Evolutionary conservation across 92 coral and sea anemone species (phyloP).

Genomic region (Palythoa caribaeorum): DNA sequence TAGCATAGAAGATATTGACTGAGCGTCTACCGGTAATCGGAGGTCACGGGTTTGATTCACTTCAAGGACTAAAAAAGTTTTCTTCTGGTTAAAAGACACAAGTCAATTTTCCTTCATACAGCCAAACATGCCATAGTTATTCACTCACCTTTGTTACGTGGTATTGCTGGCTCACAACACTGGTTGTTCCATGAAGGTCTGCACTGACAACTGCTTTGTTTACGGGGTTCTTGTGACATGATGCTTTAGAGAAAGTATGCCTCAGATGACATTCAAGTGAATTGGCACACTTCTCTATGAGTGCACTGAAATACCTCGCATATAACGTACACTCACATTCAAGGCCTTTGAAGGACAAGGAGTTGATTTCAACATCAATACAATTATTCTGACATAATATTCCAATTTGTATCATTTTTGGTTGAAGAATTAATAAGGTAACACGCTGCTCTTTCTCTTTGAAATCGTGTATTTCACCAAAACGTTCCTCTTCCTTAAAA

Average conservation of each 20-base stretch:
- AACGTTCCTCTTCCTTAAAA: conserved; percentile 2
- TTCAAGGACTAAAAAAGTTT: no score
- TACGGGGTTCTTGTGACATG: background rate
- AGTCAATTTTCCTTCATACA: no score
- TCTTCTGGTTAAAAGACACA: no score
- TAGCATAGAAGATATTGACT: no score
- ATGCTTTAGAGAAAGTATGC: background rate
- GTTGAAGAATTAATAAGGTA: background rate
- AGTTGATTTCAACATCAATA: background rate
- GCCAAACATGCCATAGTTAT: no score
- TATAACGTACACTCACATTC: background rate
- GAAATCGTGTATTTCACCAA: conserved; percentile 11
- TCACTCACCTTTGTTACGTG: background rate
- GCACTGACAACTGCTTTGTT: background rate
- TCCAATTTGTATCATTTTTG: background rate
- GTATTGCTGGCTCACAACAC: background rate
- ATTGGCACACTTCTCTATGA: background rate
- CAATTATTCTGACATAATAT: background rate
- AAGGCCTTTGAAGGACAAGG: background rate
- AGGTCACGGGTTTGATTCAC: no score
- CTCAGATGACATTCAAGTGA: background rate
- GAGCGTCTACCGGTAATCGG: no score
- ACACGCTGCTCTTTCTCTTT: background rate
- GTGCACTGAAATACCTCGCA: background rate
- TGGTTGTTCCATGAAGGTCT: background rate